Conservation (phyloP, 2,113 vertebrate species). For the Eudyptes chrysolophus region DNA sequence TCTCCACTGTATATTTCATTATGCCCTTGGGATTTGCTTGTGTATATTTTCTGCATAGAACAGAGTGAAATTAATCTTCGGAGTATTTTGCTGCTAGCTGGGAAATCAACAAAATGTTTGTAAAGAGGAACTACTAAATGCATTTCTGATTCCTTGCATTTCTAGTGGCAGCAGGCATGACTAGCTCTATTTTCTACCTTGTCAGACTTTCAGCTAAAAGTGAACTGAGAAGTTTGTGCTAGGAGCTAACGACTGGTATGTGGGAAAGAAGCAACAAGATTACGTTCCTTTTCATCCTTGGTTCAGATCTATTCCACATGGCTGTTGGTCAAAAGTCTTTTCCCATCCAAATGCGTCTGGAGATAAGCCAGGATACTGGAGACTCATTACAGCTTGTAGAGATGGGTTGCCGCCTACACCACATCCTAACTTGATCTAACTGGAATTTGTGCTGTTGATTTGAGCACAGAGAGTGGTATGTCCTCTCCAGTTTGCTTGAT, state of each 20-base stretch:
- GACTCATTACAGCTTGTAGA: neutral
- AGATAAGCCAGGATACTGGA: neutral
- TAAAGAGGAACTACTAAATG: neutral
- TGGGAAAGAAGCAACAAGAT: slow-evolving; percentile 1
- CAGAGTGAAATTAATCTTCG: neutral
- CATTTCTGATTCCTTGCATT: neutral
- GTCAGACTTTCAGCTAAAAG: neutral
- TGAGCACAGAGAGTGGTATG: neutral
- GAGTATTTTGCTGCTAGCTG: neutral
- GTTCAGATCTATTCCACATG: slow-evolving; percentile 3
- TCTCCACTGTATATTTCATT: neutral
- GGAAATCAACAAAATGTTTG: neutral
- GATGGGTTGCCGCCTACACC: neutral
- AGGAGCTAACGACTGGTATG: neutral
- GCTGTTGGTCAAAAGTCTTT: slow-evolving; percentile 17
- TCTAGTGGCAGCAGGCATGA: neutral
- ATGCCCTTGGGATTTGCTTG: neutral
- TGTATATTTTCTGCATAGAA: neutral
- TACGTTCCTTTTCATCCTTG: neutral
- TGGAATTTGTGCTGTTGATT: neutral
- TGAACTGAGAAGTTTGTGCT: neutral
- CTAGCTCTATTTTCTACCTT: neutral
- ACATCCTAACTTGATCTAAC: neutral
- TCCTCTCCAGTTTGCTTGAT: neutral
- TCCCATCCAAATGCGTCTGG: neutral